phyloP scores from a whole-genome alignment of 2,113 vertebrate species.

The Calonectris borealis region DNA sequence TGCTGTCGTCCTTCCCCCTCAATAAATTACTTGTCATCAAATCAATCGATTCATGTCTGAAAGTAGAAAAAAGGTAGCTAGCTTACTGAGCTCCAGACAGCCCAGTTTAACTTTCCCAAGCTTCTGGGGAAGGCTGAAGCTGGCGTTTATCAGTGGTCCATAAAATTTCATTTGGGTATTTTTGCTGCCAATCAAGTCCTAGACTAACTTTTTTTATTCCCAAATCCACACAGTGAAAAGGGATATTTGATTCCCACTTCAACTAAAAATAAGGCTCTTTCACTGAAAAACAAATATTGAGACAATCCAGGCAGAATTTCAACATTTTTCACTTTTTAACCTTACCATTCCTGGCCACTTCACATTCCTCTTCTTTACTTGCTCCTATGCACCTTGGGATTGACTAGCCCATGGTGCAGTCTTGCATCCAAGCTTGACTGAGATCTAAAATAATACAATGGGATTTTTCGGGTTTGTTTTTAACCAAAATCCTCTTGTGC shows the following conservation, averaged over 20 bases:
- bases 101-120: neutral
- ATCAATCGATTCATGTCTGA: neutral
- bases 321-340: neutral
- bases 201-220: neutral
- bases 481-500: neutral
- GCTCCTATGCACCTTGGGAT: neutral
- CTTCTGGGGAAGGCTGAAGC: neutral
- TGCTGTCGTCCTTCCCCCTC: neutral
- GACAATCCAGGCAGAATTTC: neutral
- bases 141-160: slow-evolving; percentile 12
- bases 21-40: slow-evolving; percentile 20
- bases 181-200: neutral
- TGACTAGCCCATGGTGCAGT: neutral
- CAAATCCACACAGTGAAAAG: neutral
- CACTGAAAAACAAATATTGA: neutral
- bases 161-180: neutral
- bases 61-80: neutral
- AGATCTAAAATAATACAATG: neutral
- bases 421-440: neutral
- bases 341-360: neutral
- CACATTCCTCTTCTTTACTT: neutral
- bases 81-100: neutral
- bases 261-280: neutral
- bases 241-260: neutral
- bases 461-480: fast-evolving